Conservation (phyloP, 2,113 vertebrate species). For the Paedocypris sp. region DNA sequence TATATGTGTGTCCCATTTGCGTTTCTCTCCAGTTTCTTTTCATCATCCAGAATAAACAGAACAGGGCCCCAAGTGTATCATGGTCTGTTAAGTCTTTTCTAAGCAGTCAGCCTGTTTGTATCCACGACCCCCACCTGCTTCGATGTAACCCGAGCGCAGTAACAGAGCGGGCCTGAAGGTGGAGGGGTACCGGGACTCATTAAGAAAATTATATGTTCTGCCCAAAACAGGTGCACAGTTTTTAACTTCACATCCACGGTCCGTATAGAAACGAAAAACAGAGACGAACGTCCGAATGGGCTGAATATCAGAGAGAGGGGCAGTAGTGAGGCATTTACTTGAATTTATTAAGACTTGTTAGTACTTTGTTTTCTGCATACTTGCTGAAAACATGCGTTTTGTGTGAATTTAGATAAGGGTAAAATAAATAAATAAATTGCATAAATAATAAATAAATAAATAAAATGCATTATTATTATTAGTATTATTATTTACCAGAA, state of each 20-base stretch:
- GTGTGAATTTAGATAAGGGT: too few species aligned
- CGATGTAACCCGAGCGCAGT: conserved; percentile 45
- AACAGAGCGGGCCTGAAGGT: conserved; percentile 36
- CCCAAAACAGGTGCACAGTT: conserved; percentile 54
- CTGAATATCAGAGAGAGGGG: too few species aligned
- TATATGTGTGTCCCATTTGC: conserved; percentile 33
- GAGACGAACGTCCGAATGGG: too few species aligned
- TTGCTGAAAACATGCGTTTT: too few species aligned
- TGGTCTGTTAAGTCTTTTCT: conserved; percentile 39
- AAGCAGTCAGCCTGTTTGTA: conserved; percentile 33
- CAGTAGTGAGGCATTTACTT: too few species aligned
- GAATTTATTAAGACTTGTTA: too few species aligned
- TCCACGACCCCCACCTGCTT: conserved; percentile 43
- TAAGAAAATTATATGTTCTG: conserved; percentile 47
- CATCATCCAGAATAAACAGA: conserved; percentile 28
- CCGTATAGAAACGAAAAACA: conserved; percentile 1
- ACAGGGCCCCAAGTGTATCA: conserved; percentile 22
- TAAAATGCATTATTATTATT: too few species aligned
- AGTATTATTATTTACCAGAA: too few species aligned
- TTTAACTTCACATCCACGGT: conserved; percentile 51
- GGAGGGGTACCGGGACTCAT: conserved; percentile 39
- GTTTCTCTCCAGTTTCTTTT: conserved; percentile 23
- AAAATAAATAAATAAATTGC: too few species aligned
- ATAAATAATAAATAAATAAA: too few species aligned
- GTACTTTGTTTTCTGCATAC: too few species aligned